Conservation (phyloP, 2,888 invertebrate species). For the Dione juno region DNA sequence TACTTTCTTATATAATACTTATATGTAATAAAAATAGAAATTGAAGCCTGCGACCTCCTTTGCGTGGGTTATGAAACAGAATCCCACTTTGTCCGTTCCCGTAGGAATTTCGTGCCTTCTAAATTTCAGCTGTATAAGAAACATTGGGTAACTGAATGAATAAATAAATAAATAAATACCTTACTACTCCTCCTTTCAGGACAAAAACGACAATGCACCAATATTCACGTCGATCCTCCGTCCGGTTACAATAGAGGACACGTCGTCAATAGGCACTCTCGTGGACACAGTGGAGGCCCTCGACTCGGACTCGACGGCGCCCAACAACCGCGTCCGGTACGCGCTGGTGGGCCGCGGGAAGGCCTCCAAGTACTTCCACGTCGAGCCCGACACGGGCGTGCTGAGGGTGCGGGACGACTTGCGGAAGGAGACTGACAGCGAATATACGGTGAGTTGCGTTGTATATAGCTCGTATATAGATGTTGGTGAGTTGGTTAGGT, state of each 20-base stretch:
- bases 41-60: no score
- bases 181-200: conserved; percentile 82
- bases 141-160: no score
- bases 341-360: conserved; percentile 92
- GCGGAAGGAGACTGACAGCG: conserved; percentile 92
- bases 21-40: no score
- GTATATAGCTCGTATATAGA: no score
- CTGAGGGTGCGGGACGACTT: conserved; percentile 92
- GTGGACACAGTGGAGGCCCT: conserved; percentile 91
- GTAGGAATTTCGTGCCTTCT: no score
- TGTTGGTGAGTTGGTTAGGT: no score
- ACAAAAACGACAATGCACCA: conserved; percentile 94
- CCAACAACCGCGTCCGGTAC: conserved; percentile 91
- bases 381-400: conserved; percentile 92
- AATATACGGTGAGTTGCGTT: conserved; percentile 88
- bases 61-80: no score
- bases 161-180: no score
- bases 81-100: no score
- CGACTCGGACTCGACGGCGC: conserved; percentile 93
- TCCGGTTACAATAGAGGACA: conserved; percentile 92
- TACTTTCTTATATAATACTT: no score
- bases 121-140: no score
- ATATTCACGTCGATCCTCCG: conserved; percentile 92
- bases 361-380: conserved; percentile 92
- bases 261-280: conserved; percentile 90